Base-by-base conservation (phyloP, 2,888 invertebrate genomes). In the Reticulitermes lucifugus region DNA sequence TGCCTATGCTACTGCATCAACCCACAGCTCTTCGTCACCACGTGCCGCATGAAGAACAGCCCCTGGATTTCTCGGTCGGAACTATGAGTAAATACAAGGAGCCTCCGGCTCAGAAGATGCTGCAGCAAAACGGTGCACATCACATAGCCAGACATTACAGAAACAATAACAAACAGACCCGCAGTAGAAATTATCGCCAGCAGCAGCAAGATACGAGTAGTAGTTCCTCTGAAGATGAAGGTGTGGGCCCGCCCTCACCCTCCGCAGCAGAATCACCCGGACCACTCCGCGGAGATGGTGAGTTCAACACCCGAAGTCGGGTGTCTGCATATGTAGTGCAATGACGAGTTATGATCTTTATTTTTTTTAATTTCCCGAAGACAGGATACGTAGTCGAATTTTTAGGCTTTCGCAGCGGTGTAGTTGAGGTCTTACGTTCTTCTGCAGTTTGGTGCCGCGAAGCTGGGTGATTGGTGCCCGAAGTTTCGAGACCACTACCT, bases 31-130 rank as follows among this genome's bases (percentile, higher is more conserved):
- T 91, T 90, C 92, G 92, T 90, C 91, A 81, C 12, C 84, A 81
- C 79, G 55, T 51, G 51, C 79, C 90, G 85, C 91, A 91, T 87
- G 90, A 90, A 73, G 93, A 93, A 90, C 95, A 95, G 91, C 95
- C 95, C 88, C 92, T 95, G 89, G 95, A 95, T 92, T 95, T 95
- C 92, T 95, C 95, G 90, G 87, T 87, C 25, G 86, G 86, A 43
- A 81, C 86, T 12, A 86, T 86, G 86, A 85, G 83, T 51, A 93
- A 93, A 86, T 91, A 93, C 87, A 90, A 90, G 83, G 91, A 91
- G 88, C 88, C 88, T 25, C 65, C 84, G 71, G 90, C 90, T 87
- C 90, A 91, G 86, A 91, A 91, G 90, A 90, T 91, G 90, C 87
- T 91, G 87, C 88, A 91, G 87, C 90, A 91, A 87, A 91, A 89